phyloP scores from a whole-genome alignment of 2,113 vertebrate species.

The Xyrauchen texanus region DNA sequence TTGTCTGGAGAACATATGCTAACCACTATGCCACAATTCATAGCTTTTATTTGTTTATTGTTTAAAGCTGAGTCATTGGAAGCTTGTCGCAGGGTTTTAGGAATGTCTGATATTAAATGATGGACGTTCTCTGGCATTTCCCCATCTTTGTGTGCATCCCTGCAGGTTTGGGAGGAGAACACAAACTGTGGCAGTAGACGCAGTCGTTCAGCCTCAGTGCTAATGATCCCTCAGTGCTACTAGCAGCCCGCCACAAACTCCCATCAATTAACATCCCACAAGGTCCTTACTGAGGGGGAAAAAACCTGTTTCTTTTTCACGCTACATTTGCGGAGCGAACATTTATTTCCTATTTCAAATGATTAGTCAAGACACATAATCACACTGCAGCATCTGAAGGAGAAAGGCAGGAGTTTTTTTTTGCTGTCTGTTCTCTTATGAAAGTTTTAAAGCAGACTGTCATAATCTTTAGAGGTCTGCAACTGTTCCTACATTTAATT shows the following conservation, averaged over 20 bases:
- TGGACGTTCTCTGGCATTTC: slow-evolving; percentile 13
- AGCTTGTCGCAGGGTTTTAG: slow-evolving; percentile 8
- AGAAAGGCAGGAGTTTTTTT: slow-evolving; percentile 33
- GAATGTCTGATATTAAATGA: slow-evolving; percentile 18
- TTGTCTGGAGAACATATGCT: no score
- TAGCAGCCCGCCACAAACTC: slow-evolving; percentile 76
- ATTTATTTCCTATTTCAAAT: slow-evolving; percentile 76
- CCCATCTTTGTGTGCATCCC: not conserved
- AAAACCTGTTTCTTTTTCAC: slow-evolving; percentile 72
- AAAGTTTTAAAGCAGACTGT: slow-evolving; percentile 25
- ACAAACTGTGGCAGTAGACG: slow-evolving; percentile 76
- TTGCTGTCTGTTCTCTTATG: slow-evolving; percentile 17
- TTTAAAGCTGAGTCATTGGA: slow-evolving; percentile 30
- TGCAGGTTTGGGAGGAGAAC: slow-evolving; percentile 57
- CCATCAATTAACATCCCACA: slow-evolving; percentile 79
- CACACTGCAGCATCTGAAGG: slow-evolving; percentile 56
- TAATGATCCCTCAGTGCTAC: slow-evolving; percentile 79
- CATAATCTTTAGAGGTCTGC: slow-evolving; percentile 4
- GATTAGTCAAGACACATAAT: slow-evolving; percentile 75
- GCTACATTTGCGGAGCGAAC: slow-evolving; percentile 76
- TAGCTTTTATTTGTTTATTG: not conserved
- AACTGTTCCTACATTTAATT: slow-evolving; percentile 2
- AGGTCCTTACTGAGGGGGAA: slow-evolving; percentile 57
- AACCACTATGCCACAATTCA: no score
- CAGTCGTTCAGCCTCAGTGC: slow-evolving; percentile 77